These are phyloP conservation scores for Esox lucius DNA, from an alignment of 2,797 vertebrate species.

Conservation along the genomic window DNA sequence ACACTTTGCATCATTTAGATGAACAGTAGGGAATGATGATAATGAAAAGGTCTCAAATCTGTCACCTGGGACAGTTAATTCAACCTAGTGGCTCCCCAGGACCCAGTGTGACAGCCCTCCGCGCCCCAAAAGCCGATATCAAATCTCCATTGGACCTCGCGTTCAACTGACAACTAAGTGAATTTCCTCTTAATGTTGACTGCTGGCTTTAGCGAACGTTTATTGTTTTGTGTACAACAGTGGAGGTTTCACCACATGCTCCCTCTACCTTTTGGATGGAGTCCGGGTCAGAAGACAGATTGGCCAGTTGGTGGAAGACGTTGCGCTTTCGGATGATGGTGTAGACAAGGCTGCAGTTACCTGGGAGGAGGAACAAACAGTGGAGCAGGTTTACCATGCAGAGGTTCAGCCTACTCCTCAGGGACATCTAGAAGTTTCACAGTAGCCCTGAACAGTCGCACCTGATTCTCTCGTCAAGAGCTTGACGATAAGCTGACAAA, in stretches of 20 bases:
- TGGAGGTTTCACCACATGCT: neutral
- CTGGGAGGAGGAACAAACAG: conserved; percentile 56
- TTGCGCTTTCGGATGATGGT: conserved; percentile 89
- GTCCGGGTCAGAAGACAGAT: conserved; percentile 76
- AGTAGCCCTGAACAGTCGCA: too few species aligned
- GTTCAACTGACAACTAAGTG: neutral
- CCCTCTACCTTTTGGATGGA: conserved; percentile 75
- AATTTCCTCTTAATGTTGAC: neutral
- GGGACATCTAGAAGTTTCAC: neutral
- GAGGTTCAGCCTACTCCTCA: neutral
- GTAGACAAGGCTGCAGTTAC: conserved; percentile 89
- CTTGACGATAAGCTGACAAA: too few species aligned
- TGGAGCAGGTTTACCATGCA: neutral
- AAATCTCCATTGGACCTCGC: too few species aligned
- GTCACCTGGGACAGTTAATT: too few species aligned
- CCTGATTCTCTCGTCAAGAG: too few species aligned
- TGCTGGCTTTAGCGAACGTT: neutral
- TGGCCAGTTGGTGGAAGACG: conserved; percentile 90
- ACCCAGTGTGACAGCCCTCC: too few species aligned
- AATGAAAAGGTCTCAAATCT: too few species aligned
- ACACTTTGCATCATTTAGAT: too few species aligned
- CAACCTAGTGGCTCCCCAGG: too few species aligned
- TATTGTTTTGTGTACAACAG: neutral
- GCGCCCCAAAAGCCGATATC: too few species aligned
- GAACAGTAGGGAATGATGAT: too few species aligned